A percentile compares a stretch with the other conserved stretches of the same genome.
phyloP scores from a whole-genome alignment of 2,797 vertebrate genomes.

The Bovichtus variegatus region DNA sequence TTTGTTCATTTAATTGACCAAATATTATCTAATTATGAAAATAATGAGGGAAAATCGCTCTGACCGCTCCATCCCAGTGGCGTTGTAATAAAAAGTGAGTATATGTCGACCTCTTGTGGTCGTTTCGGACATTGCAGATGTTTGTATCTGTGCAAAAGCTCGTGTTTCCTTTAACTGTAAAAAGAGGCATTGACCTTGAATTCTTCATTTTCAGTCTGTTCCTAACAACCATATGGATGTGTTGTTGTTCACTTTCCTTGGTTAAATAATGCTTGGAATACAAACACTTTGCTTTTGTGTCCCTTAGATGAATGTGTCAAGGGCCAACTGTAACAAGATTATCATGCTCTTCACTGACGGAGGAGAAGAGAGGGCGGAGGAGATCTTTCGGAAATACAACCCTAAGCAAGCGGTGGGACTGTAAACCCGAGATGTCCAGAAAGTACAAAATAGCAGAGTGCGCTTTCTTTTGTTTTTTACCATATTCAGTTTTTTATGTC shows the following conservation, averaged over 20 bases:
- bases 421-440: not conserved
- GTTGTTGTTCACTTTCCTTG: not conserved
- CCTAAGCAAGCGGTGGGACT: slow-evolving; percentile 90
- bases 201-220: not conserved
- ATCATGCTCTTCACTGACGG: slow-evolving; percentile 99
- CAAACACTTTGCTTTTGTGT: slow-evolving; percentile 5
- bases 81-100: slow-evolving; percentile 26
- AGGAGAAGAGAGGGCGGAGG: slow-evolving; percentile 94
- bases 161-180: not conserved
- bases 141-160: not conserved
- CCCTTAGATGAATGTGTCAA: slow-evolving; percentile 87
- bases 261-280: not conserved
- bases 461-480: not conserved
- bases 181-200: not conserved
- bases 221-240: not conserved
- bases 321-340: slow-evolving; percentile 98
- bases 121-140: slow-evolving; percentile 16
- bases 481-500: not conserved
- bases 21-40: slow-evolving; percentile 22
- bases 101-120: slow-evolving; percentile 67
- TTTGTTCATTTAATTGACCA: slow-evolving; percentile 2
- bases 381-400: slow-evolving; percentile 94
- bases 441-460: accelerated
- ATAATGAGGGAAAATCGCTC: slow-evolving; percentile 3
- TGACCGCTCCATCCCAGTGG: not conserved